These are phyloP conservation scores for Phania funesta DNA, from an alignment of 2,888 invertebrate species.

Conservation along the genomic window DNA sequence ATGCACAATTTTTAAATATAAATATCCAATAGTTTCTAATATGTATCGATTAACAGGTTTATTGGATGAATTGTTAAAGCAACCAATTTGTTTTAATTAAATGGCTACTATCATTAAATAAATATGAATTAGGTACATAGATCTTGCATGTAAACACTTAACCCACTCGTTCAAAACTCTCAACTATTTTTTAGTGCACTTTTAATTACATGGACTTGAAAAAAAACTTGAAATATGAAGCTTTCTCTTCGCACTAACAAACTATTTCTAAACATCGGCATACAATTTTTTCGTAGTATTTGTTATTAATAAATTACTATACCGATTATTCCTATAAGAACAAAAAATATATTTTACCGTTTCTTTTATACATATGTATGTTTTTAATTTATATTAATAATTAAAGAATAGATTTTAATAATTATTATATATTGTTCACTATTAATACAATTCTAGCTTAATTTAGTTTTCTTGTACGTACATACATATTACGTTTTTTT, in stretches of 20 bases:
- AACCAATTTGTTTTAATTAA: constrained; percentile 9
- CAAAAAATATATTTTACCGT: background rate
- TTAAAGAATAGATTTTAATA: background rate
- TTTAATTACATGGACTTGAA: constrained; percentile 1
- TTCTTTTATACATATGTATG: background rate
- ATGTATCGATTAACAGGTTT: constrained; percentile 9
- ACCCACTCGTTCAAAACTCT: constrained; percentile 20
- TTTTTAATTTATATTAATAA: background rate
- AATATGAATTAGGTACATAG: constrained; percentile 17
- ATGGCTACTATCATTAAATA: constrained; percentile 18
- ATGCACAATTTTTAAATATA: no score
- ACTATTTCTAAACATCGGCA: background rate
- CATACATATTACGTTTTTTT: constrained; percentile 30
- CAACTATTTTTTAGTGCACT: background rate
- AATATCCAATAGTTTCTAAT: no score
- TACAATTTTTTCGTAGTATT: background rate
- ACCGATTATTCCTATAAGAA: no score
- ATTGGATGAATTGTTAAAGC: constrained; percentile 5
- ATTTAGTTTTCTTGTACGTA: constrained; percentile 53
- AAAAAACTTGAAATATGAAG: constrained; percentile 24
- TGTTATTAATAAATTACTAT: no score
- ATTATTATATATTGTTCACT: background rate
- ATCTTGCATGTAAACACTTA: constrained; percentile 37
- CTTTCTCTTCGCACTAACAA: constrained; percentile 23
- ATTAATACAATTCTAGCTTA: constrained; percentile 41